These are phyloP conservation scores for Ochlodes sylvanus DNA, from an alignment of 2,888 invertebrate genomes.

Conservation along the genomic window DNA sequence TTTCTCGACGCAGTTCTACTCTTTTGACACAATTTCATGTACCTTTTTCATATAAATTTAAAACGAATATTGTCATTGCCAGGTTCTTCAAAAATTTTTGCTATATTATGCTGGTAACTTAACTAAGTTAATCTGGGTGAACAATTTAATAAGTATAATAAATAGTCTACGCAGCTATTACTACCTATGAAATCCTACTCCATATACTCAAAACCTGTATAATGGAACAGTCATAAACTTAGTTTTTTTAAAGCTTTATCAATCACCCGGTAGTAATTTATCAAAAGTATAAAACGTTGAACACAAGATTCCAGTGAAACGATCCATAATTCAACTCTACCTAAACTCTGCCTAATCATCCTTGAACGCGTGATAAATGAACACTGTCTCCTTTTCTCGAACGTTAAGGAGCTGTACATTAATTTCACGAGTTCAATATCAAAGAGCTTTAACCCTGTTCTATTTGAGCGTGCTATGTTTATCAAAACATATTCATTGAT, in stretches of 20 bases:
- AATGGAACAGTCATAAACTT: too few relatives aligned
- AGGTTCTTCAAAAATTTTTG: too few relatives aligned
- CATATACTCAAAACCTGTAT: too few relatives aligned
- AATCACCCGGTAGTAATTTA: not conserved
- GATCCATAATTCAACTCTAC: constrained; percentile 32
- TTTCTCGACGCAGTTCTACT: too few relatives aligned
- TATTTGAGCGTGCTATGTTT: constrained; percentile 5
- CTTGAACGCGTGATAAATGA: constrained; percentile 37
- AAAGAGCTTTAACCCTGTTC: constrained; percentile 10
- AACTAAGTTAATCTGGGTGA: too few relatives aligned
- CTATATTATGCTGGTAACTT: too few relatives aligned
- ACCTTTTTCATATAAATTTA: too few relatives aligned
- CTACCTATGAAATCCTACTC: too few relatives aligned
- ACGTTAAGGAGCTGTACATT: constrained; percentile 24
- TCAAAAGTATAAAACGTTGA: constrained; percentile 25
- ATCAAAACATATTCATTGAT: constrained; percentile 25
- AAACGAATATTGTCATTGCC: too few relatives aligned
- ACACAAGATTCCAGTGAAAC: constrained; percentile 13
- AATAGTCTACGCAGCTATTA: too few relatives aligned
- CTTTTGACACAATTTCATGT: too few relatives aligned
- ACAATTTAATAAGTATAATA: too few relatives aligned
- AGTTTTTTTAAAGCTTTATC: not conserved
- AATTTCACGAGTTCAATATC: constrained; percentile 23
- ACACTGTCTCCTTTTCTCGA: constrained; percentile 25
- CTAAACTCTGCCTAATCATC: constrained; percentile 36